phyloP scores from a whole-genome alignment of 2,888 invertebrate genomes.

The Lamproptera curius region DNA sequence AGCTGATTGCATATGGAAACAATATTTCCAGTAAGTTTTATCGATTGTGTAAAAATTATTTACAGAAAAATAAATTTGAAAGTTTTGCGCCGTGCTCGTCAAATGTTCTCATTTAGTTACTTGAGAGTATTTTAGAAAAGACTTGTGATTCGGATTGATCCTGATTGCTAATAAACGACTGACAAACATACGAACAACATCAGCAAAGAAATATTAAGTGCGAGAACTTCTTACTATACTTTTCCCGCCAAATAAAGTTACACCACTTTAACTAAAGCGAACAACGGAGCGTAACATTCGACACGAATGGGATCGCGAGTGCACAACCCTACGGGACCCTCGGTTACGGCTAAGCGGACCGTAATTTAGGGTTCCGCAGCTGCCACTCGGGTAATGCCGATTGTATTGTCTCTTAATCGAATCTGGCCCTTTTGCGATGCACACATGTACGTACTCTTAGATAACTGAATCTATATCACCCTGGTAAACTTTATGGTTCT shows the following conservation, averaged over 20 bases:
- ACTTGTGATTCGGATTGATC: too few relatives aligned
- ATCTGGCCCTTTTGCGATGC: slow-evolving; percentile 41
- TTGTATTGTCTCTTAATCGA: slow-evolving; percentile 65
- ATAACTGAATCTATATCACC: too few relatives aligned
- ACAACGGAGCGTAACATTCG: slow-evolving; percentile 8
- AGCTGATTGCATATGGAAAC: too few relatives aligned
- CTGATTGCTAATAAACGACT: too few relatives aligned
- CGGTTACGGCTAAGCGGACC: slow-evolving; percentile 55
- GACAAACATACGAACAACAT: slow-evolving; percentile 2
- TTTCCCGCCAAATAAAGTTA: slow-evolving; percentile 3
- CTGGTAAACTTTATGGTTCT: too few relatives aligned
- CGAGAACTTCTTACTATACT: slow-evolving; percentile 6
- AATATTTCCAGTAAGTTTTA: too few relatives aligned
- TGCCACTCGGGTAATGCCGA: slow-evolving; percentile 70
- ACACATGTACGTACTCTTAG: not conserved
- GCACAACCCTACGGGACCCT: slow-evolving; percentile 45
- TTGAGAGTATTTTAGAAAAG: too few relatives aligned
- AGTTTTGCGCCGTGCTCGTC: too few relatives aligned
- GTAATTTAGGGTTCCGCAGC: slow-evolving; percentile 72
- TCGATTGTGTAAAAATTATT: too few relatives aligned
- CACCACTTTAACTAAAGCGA: not conserved
- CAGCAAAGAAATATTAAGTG: slow-evolving; percentile 5
- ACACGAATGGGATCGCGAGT: slow-evolving; percentile 7
- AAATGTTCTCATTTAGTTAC: too few relatives aligned
- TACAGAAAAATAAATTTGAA: too few relatives aligned